These are phyloP conservation scores for Penaeus japonicus DNA, from an alignment of 1,140 invertebrate species.

Conservation along the genomic window DNA sequence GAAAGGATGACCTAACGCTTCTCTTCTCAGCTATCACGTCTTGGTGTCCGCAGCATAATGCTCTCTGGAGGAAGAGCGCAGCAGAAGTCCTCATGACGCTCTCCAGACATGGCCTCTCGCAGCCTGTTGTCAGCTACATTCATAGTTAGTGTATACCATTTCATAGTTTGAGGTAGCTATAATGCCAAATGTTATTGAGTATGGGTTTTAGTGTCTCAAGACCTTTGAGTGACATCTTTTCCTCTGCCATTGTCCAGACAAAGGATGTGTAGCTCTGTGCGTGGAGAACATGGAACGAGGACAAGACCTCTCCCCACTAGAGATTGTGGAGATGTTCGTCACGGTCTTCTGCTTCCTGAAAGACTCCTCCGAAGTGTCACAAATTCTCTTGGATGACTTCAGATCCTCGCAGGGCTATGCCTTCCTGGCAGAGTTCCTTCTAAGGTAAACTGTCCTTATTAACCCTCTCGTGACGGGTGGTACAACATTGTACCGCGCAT, in stretches of 20 bases:
- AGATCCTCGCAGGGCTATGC: slow-evolving; percentile 91
- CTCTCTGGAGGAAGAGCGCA: slow-evolving; percentile 95
- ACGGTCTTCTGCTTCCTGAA: slow-evolving; percentile 98
- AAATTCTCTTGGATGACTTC: slow-evolving; percentile 94
- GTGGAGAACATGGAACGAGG: slow-evolving; percentile 95
- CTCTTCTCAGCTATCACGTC: slow-evolving; percentile 97
- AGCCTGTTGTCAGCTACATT: slow-evolving; percentile 93
- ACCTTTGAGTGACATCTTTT: not conserved
- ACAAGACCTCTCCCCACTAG: slow-evolving; percentile 89
- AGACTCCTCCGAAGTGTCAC: slow-evolving; percentile 97
- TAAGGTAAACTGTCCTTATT: slow-evolving; percentile 75
- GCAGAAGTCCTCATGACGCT: slow-evolving; percentile 96
- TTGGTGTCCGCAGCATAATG: slow-evolving; percentile 90
- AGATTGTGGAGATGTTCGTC: slow-evolving; percentile 98
- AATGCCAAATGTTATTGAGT: too few relatives aligned
- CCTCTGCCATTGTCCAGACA: slow-evolving; percentile 71
- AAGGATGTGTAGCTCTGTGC: slow-evolving; percentile 92
- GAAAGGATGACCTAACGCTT: slow-evolving; percentile 94
- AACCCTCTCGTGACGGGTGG: too few relatives aligned
- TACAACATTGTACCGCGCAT: too few relatives aligned
- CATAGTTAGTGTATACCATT: slow-evolving; percentile 78
- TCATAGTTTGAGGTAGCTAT: not conserved
- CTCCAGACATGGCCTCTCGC: slow-evolving; percentile 90
- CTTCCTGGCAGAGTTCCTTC: slow-evolving; percentile 92
- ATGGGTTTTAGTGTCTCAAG: not conserved